phyloP scores from a whole-genome alignment of 2,797 vertebrate species.

The Anolis apletophallus region DNA sequence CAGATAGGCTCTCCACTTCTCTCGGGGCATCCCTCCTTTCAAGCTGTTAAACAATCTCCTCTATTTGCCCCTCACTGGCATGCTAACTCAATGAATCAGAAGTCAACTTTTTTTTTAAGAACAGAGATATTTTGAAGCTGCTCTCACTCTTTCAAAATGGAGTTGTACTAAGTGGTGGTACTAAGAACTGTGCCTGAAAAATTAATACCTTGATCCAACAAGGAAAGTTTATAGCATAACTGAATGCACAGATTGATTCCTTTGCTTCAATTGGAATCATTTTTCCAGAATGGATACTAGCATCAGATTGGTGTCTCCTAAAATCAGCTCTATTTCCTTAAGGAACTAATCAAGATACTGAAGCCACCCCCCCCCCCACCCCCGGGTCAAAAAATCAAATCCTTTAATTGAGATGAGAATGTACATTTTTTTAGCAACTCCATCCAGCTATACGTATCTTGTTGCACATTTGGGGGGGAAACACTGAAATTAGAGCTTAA shows the following conservation, averaged over 20 bases:
- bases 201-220: neutral
- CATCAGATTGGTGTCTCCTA: no score
- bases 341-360: no score
- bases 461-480: no score
- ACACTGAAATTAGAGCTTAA: no score
- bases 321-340: no score
- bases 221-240: neutral
- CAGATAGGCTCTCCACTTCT: neutral
- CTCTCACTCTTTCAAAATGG: neutral
- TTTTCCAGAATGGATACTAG: neutral
- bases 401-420: no score
- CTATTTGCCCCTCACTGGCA: constrained; percentile 5
- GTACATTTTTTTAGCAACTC: no score
- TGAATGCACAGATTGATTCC: neutral
- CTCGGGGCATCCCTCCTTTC: constrained; percentile 1
- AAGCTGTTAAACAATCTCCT: constrained; percentile 1
- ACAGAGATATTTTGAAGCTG: neutral
- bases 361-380: no score
- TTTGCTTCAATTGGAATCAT: neutral
- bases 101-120: constrained; percentile 4
- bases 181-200: neutral
- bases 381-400: no score
- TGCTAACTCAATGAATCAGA: neutral
- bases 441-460: no score
- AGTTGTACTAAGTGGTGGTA: neutral